Evolutionary conservation across 2,113 vertebrate species (phyloP).

Genomic region (Takifugu bimaculatus): DNA sequence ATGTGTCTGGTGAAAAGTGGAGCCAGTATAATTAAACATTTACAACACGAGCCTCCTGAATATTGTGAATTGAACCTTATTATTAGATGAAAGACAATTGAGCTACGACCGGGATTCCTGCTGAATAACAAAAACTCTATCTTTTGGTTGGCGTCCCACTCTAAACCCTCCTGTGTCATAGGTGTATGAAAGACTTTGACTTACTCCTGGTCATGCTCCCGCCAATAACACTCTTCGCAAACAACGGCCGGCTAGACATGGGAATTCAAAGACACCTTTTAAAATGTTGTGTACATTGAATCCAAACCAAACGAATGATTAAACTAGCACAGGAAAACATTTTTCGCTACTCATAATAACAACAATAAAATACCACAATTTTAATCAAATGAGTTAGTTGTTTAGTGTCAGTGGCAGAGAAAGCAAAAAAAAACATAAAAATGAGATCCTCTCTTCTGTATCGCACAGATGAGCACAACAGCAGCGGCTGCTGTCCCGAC

Average conservation of each 20-base stretch:
- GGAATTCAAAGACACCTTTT: neutral
- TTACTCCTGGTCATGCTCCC: constrained; percentile 90
- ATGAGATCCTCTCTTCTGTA: constrained; percentile 10
- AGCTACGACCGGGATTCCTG: neutral
- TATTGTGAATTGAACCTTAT: no score
- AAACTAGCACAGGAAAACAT: neutral
- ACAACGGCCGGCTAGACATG: constrained; percentile 82
- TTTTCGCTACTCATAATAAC: no score
- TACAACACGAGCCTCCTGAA: no score
- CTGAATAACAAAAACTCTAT: neutral
- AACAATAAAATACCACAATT: no score
- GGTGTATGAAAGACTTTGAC: constrained; percentile 19
- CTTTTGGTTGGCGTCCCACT: no score
- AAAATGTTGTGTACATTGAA: constrained; percentile 1
- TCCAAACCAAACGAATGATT: no score
- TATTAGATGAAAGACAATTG: no score
- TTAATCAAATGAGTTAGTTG: no score
- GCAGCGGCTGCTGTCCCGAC: neutral
- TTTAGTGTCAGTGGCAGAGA: no score
- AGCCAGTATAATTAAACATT: no score
- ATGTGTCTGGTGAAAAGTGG: no score
- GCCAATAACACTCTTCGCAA: constrained; percentile 90
- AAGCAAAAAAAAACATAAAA: neutral
- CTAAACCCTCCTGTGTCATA: no score
- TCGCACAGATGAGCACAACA: constrained; percentile 25